Base-by-base conservation (phyloP, 2,888 invertebrate species). In the Sphaerophoria taeniata region DNA sequence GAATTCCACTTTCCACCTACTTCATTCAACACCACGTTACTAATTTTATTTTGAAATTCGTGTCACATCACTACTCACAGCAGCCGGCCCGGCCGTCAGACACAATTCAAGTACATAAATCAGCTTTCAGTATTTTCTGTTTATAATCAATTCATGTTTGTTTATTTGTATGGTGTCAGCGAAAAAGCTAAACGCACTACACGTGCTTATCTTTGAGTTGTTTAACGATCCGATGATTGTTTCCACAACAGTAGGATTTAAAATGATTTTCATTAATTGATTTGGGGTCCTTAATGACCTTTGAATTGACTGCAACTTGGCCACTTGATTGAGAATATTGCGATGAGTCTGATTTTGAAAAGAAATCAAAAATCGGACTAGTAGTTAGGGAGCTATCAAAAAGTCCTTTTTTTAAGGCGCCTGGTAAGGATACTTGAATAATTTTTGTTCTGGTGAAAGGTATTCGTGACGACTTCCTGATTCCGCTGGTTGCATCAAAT, bases 261-360 rank as follows among this genome's bases (percentile, higher is more conserved):
- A 90, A 90, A 87, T 89, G 88, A 87, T 89, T 89, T 91, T 91
- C 80, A 80, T 88, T 89, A 91, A 90, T 87, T 89, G 84, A 87
- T 90, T 90, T 90, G 43, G 45, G 45, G 33, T 78, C 86, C 86
- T 78, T 88, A 83, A 73, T 47, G 4, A n/a, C 6, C 0, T 7
- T 45, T 39, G 4, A 49, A 88, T 88, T 33, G 51, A 39, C 1
- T 47, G 70, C 24, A 24, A 73, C 7, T 5, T 0, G 34, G 6
- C n/a, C n/a, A 24, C 53, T 67, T 24, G 7, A 11, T 39, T 71
- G 24, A 56, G 45, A 75, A 75, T 65, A 84, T 74, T 75, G 12
- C 16, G 14, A 2, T 55, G 79, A 60, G 51, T 74, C 82, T 49
- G 14, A 82, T 86, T 86, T 56, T 61, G 33, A 31, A 82, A 74